Evolutionary conservation across 2,113 vertebrate genomes (phyloP).

Genomic region (Anhinga rufa): DNA sequence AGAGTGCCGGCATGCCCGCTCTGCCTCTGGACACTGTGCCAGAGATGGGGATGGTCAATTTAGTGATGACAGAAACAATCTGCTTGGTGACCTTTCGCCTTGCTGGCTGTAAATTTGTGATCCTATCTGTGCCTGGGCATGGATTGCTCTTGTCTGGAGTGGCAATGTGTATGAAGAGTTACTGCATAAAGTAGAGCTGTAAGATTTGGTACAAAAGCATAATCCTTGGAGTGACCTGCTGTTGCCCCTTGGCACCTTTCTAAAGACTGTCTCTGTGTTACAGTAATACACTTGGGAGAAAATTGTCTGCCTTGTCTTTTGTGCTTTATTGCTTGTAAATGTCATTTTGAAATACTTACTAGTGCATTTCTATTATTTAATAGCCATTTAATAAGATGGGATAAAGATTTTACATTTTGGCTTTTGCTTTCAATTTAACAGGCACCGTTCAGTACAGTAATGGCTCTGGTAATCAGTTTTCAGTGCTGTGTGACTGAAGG

Average conservation of each 20-base stretch:
- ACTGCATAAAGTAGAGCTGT: background rate
- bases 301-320: background rate
- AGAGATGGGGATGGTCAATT: background rate
- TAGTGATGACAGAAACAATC: background rate
- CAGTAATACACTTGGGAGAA: background rate
- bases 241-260: background rate
- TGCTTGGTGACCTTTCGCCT: background rate
- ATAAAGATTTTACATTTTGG: conserved; percentile 32
- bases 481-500: background rate
- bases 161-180: background rate
- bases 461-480: background rate
- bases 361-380: background rate
- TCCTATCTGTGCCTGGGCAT: background rate
- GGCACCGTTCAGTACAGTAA: background rate
- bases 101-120: background rate
- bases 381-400: conserved; percentile 4
- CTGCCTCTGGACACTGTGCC: background rate
- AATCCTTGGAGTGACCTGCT: background rate
- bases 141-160: background rate
- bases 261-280: background rate
- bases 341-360: background rate
- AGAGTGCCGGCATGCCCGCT: accelerated
- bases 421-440: background rate
- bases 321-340: conserved; percentile 2
- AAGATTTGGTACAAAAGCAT: background rate